Evolutionary conservation across 1,140 invertebrate species (phyloP), one percentile per base, ranked within the genome.

Genomic region (Hestina assimilis): DNA sequence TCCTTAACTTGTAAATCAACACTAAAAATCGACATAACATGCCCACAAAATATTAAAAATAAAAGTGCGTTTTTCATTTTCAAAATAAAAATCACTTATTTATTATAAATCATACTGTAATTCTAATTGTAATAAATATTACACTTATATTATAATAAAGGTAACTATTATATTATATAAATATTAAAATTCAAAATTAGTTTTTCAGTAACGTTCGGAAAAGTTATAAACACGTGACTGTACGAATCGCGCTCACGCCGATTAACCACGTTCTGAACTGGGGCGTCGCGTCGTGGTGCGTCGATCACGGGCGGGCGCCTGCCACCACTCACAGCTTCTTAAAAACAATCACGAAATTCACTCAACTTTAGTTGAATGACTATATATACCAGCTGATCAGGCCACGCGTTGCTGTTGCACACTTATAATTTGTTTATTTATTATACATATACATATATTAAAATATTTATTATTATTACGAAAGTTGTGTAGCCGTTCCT

Each of bases 201-300:
- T 12, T 33, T 43, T 60, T 54, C 58, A 60, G 51, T 42, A 31
- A 24, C 38, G 15, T 19, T 43, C 28, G 45, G 51, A 54, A 43
- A 48, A 48, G 43, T 42, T 47, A 47, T 40, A 20, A 12, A n/a
- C 29, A 48, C 53, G 45, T 42, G 54, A 47, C 11, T 58, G 53
- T 41, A 17, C 57, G 43, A 53, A 51, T 53, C 60, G 66, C 61
- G 67, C 62, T 60, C 66, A 50, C 40, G 54, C 45, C 54, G 64
- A 64, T 59, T 65, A 64, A 56, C 66, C 64, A 63, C 50, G 54
- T 51, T 53, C 50, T 59, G 58, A 70, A 78, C 72, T 78, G 74
- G 69, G 64, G 66, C 68, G 63, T 56, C 15, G 15, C 26, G 59
- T 26, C 15, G 47, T 14, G 23, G 45, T 29, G 35, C 51, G 51